phyloP scores from a whole-genome alignment of 2,888 invertebrate genomes.

The Bellardia bayeri region DNA sequence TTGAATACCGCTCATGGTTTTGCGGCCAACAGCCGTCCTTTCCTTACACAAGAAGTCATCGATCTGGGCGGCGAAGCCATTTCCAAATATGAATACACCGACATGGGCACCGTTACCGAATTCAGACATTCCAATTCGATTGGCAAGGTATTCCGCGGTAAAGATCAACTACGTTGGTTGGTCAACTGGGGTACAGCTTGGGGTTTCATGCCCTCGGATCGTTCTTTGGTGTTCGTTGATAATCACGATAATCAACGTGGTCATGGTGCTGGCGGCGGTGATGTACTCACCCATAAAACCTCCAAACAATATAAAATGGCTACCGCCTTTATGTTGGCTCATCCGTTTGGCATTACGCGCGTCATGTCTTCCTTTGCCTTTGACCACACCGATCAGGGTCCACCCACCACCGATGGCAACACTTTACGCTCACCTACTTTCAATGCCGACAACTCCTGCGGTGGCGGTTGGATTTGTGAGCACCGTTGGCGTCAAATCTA shows the following conservation, averaged over 20 bases:
- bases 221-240: slow-evolving; percentile 92
- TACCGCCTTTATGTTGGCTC: slow-evolving; percentile 94
- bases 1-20: slow-evolving; percentile 88
- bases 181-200: slow-evolving; percentile 88
- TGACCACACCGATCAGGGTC: slow-evolving; percentile 87
- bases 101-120: slow-evolving; percentile 89
- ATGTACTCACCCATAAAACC: slow-evolving; percentile 89
- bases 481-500: slow-evolving; percentile 93
- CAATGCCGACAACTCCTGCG: slow-evolving; percentile 86
- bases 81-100: slow-evolving; percentile 85
- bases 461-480: slow-evolving; percentile 92
- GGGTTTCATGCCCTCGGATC: slow-evolving; percentile 87
- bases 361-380: slow-evolving; percentile 95
- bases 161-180: slow-evolving; percentile 88
- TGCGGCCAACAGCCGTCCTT: slow-evolving; percentile 87
- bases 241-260: slow-evolving; percentile 97
- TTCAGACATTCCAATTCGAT: slow-evolving; percentile 86
- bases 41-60: slow-evolving; percentile 91
- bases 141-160: slow-evolving; percentile 86
- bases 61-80: slow-evolving; percentile 87
- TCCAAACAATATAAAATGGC: slow-evolving; percentile 91
- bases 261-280: slow-evolving; percentile 87
- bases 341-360: slow-evolving; percentile 91
- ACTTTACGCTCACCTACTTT: slow-evolving; percentile 88
- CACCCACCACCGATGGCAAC: slow-evolving; percentile 87